A percentile compares a stretch with the other conserved stretches of the same genome.
These are phyloP conservation scores for Geopemphigus sp. DNA, from an alignment of 1,140 invertebrate genomes.

Conservation along the genomic window DNA sequence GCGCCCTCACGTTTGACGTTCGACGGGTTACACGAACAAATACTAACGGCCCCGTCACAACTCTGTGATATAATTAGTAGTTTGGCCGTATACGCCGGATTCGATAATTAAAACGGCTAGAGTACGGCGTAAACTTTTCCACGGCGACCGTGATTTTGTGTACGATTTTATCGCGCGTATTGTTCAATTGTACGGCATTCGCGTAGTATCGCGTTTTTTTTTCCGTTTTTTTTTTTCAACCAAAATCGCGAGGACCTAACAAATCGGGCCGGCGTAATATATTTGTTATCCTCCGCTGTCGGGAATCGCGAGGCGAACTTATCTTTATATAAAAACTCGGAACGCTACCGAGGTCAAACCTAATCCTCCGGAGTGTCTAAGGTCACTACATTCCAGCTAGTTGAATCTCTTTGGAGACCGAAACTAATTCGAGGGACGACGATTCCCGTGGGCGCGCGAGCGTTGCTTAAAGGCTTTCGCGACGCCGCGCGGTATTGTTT, in stretches of 20 bases:
- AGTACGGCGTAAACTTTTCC: no score
- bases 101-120: no score
- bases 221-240: no score
- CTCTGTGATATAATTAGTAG: no score
- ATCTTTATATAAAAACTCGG: conserved; percentile 28
- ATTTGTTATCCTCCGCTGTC: conserved; percentile 2
- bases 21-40: no score
- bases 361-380: conserved; percentile 35
- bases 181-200: no score
- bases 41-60: no score
- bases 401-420: conserved; percentile 24
- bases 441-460: conserved; percentile 12
- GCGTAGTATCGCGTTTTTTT: no score
- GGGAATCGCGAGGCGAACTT: not conserved
- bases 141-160: no score
- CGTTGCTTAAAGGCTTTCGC: conserved; percentile 32
- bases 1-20: no score
- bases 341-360: conserved; percentile 8
- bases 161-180: no score
- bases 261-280: not conserved
- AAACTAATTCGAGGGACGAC: conserved; percentile 19
- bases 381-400: conserved; percentile 27
- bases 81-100: no score
- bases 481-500: not conserved
- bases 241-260: not conserved